Base-by-base conservation (phyloP, 2,888 invertebrate species). In the Poecilobothrus nobilitatus region DNA sequence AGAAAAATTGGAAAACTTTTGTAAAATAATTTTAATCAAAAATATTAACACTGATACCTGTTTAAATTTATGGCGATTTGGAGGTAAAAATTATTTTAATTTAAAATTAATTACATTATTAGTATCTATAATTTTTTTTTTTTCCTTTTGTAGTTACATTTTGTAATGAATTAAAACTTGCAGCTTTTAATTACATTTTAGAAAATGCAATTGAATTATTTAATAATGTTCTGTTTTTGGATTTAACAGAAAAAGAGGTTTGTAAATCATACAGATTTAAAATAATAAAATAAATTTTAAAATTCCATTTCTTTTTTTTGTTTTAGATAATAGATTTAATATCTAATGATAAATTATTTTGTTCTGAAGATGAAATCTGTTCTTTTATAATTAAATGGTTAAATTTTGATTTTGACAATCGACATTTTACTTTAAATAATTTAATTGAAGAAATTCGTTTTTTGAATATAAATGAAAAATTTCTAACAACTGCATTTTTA, bases 381-480 rank as follows among this genome's bases (percentile, higher is more conserved):
- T 34, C 65, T 18, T 65, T 65, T 65, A 34, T 65, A 33, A 65
- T 65, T n/a, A 65, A 34, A 65, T 65, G 65, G 65, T 34, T 65
- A 34, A n/a, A 34, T 15, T 34, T 15, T 34, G 65, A 65, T 65
- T 65, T 34, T 65, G 34, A 65, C 5, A 65, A 34, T 34, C 65
- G 65, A 6, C 1, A 15, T 7, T 2, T 1, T 34, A 18, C 12
- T 18, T 34, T 34, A 65, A 65, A 65, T 34, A 65, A 65, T 65
- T 65, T 65, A 65, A 65, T 65, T 34, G 65, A 65, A 15, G 65
- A 65, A 65, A 65, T 65, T 4, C 65, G 65, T 65, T 65, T 65
- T 34, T 34, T 34, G 18, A 34, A n/a, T 34, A 34, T 65, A 1
- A 15, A 15, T 34, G 65, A 65, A 34, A 65, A 34, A 65, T 65